A percentile compares a stretch with the other conserved stretches of the same genome.
Conservation (phyloP, 2,888 invertebrate species). For the Sicus ferrugineus region DNA sequence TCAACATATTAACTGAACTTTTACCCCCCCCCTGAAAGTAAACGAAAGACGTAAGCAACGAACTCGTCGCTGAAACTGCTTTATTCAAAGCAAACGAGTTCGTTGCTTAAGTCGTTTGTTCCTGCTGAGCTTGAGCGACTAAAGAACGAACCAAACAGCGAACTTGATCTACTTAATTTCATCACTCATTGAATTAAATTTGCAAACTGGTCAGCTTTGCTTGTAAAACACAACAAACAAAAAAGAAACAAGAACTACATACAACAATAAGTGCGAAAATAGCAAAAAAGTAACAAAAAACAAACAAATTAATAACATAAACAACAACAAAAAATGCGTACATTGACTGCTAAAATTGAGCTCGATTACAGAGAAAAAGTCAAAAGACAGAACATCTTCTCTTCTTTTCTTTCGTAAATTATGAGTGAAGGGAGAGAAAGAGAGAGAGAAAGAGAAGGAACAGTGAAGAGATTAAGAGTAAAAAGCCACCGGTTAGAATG, state of each 20-base stretch:
- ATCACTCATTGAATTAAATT: constrained; percentile 11
- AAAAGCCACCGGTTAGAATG: neutral
- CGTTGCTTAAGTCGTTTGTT: constrained; percentile 36
- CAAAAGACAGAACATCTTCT: neutral
- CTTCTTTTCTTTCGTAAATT: too few relatives aligned
- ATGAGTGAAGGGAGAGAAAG: neutral
- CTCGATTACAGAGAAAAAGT: constrained; percentile 3
- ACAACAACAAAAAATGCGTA: constrained; percentile 20
- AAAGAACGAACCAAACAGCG: constrained; percentile 25
- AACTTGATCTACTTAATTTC: constrained; percentile 36
- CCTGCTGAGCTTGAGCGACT: neutral
- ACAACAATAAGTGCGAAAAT: constrained; percentile 16
- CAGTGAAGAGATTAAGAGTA: neutral
- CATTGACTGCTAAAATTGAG: constrained; percentile 23
- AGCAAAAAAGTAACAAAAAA: constrained; percentile 1
- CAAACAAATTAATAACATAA: neutral
- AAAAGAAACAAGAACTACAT: constrained; percentile 1
- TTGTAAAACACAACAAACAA: constrained; percentile 17
- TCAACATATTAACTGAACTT: too few relatives aligned
- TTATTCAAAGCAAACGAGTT: constrained; percentile 31
- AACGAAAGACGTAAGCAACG: neutral
- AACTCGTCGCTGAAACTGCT: neutral
- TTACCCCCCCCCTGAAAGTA: too few relatives aligned
- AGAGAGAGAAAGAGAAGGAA: neutral
- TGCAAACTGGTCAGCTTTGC: constrained; percentile 20